Base-by-base conservation (phyloP, 2,113 vertebrate genomes). In the Solenodon paradoxus region DNA sequence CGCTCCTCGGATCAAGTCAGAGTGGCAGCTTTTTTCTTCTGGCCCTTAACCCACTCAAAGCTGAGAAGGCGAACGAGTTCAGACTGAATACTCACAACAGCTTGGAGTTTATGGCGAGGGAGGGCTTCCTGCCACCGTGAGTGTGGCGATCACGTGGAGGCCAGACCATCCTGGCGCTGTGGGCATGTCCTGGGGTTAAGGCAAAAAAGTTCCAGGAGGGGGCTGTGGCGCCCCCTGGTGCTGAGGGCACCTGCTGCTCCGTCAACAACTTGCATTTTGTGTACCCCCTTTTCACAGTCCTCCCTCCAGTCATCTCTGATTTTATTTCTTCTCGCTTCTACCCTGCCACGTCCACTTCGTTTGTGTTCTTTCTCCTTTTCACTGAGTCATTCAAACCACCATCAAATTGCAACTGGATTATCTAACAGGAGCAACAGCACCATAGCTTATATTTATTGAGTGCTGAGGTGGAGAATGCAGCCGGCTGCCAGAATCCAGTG, bases 41-140 rank as follows among this genome's bases (percentile, higher is more conserved):
- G 92, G 89, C 88, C 86, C 85, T 96, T 97, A 95, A 95, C 75
- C 84, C 92, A 72, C 82, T 81, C 66, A 90, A 77, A 96, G 85
- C 93, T 81, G 87, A 90, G 84, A 90, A 90, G 96, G 90, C 77
- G 91, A 86, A 95, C 97, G 42, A 71, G 84, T 79, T 93, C n/a
- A n/a, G 47, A 75, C 0, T 77, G 91, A 85, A 89, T 83, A 63
- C 42, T 89, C 64, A 55, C 63, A 93, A 91, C 51, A 93, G 22
- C 17, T 26, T 51, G 17, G 55, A 93, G 30, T 72, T 92, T 57
- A 78, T 93, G 83, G 69, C 64, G 42, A 59, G 83, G 72, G 59
- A 38, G 20, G 68, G 26, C 51, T 96, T 87, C 68, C 90, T 91
- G 72, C 9, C 5, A 19, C n/a, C 5, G 7, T 17, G 20, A 79